Percentiles rank a stretch among this genome's conserved stretches.
These are phyloP conservation scores for Camelus dromedarius DNA, from an alignment of 2,113 vertebrate species.

Conservation along the genomic window DNA sequence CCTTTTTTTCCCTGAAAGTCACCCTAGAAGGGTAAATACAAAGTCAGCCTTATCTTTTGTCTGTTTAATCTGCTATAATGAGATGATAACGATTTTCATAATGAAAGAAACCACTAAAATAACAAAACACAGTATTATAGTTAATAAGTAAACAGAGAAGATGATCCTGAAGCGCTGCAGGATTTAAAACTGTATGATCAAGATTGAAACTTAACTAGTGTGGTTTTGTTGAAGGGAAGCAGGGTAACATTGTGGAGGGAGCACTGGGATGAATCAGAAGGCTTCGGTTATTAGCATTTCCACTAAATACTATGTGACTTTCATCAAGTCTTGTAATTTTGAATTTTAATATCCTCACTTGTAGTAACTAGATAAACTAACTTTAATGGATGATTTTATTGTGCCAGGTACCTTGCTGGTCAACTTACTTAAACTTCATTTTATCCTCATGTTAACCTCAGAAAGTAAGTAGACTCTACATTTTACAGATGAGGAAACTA, in stretches of 20 bases:
- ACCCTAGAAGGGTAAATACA: neutral
- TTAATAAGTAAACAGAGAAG: slow-evolving; percentile 47
- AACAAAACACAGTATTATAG: slow-evolving; percentile 10
- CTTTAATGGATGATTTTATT: neutral
- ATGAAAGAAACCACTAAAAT: slow-evolving; percentile 47
- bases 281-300: neutral
- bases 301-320: neutral
- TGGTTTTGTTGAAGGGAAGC: slow-evolving; percentile 14
- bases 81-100: slow-evolving; percentile 59
- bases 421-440: slow-evolving; percentile 5
- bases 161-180: neutral
- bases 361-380: slow-evolving; percentile 15
- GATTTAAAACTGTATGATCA: slow-evolving; percentile 45
- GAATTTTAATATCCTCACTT: slow-evolving; percentile 22
- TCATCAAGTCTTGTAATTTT: slow-evolving; percentile 6
- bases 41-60: slow-evolving; percentile 37
- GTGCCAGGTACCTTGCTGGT: neutral
- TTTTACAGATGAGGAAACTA: slow-evolving; percentile 32
- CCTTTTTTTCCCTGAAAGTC: slow-evolving; percentile 51
- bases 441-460: slow-evolving; percentile 10
- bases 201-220: slow-evolving; percentile 54
- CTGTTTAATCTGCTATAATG: slow-evolving; percentile 36
- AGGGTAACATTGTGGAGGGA: neutral
- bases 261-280: neutral
- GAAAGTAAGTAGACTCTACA: slow-evolving; percentile 4